Conservation (phyloP, 2,113 vertebrate genomes). For the Zapus hudsonius region DNA sequence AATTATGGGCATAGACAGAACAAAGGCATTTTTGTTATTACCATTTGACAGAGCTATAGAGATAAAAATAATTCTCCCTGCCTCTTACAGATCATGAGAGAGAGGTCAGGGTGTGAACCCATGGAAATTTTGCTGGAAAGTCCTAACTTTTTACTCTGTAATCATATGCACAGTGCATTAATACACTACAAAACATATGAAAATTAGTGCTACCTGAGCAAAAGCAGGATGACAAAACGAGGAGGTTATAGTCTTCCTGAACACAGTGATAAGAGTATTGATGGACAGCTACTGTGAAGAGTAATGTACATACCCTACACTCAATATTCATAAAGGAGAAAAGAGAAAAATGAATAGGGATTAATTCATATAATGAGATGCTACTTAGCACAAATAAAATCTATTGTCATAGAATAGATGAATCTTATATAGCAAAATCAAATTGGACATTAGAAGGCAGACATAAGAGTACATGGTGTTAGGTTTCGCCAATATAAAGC, state of each 20-base stretch:
- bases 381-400: not conserved
- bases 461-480: not conserved
- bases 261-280: not conserved
- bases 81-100: not conserved
- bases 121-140: not conserved
- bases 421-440: not conserved
- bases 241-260: not conserved
- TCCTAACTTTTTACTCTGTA: not conserved
- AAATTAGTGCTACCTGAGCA: not conserved
- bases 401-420: not conserved
- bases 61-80: not conserved
- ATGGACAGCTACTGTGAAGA: not conserved
- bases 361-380: not conserved
- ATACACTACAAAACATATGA: not conserved
- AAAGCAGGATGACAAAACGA: not conserved
- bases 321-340: not conserved
- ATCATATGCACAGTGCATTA: not conserved
- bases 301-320: not conserved
- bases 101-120: not conserved
- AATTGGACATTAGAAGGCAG: not conserved
- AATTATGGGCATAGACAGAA: not conserved
- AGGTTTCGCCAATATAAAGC: not conserved
- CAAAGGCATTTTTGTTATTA: not conserved
- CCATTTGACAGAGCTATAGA: not conserved
- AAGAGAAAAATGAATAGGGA: not conserved